These are phyloP conservation scores for Metaphire vulgaris DNA, from an alignment of 1,140 invertebrate genomes.

Conservation along the genomic window DNA sequence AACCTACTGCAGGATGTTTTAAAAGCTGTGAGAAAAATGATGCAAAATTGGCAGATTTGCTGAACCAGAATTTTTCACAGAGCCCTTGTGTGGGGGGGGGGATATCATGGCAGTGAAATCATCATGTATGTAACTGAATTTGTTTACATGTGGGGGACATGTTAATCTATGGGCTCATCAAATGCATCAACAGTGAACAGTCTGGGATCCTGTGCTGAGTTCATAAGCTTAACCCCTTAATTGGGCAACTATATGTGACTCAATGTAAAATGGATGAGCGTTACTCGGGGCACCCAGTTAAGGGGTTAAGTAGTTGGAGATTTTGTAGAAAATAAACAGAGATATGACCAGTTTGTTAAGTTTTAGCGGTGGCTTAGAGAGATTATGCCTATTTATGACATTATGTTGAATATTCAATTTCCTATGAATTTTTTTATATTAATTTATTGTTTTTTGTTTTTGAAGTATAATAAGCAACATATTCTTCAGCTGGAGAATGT, in stretches of 20 bases:
- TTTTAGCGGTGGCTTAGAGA: background rate
- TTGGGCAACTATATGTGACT: background rate
- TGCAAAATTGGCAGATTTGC: too few relatives aligned
- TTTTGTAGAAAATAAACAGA: background rate
- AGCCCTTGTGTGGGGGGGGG: too few relatives aligned
- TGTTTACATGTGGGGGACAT: background rate
- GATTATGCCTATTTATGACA: background rate
- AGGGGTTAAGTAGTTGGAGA: background rate
- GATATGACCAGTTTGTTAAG: background rate
- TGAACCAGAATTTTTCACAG: too few relatives aligned
- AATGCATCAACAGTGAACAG: background rate
- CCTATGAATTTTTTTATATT: background rate
- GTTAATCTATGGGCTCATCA: background rate
- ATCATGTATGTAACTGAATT: too few relatives aligned
- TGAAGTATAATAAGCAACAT: conserved; percentile 95
- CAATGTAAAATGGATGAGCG: background rate
- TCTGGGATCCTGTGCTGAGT: background rate
- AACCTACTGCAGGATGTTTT: too few relatives aligned
- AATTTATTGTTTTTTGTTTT: conserved; percentile 37
- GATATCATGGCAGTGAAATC: too few relatives aligned
- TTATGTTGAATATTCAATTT: background rate
- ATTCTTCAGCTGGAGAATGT: conserved; percentile 96
- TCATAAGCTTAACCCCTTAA: too few relatives aligned
- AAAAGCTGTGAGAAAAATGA: too few relatives aligned
- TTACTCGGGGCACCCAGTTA: background rate